Conservation (phyloP, 2,113 vertebrate species). For the rat (Rattus norvegicus) region GRCr8 NC_086022.1:171231501-171232000, state of each 20-base stretch:
- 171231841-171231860: background rate
- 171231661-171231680: background rate
- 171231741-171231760: background rate
- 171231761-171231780: background rate
- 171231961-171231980: background rate
- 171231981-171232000: constrained; percentile 90
- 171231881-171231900: background rate
- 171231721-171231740: background rate
- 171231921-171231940: too few species aligned
- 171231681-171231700: background rate
- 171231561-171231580: background rate
- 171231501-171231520: too few species aligned
- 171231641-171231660: background rate
- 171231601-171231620: background rate
- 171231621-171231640: background rate
- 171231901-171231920: too few species aligned
- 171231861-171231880: background rate
- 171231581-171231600: background rate
- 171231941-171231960: background rate
- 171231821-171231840: background rate
- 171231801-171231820: background rate
- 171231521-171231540: too few species aligned
- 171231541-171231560: background rate
- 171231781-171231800: background rate
- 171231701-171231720: rapidly evolving